These are phyloP conservation scores for Distichodus sexfasciatus DNA, from an alignment of 2,797 vertebrate species.

Conservation along the genomic window DNA sequence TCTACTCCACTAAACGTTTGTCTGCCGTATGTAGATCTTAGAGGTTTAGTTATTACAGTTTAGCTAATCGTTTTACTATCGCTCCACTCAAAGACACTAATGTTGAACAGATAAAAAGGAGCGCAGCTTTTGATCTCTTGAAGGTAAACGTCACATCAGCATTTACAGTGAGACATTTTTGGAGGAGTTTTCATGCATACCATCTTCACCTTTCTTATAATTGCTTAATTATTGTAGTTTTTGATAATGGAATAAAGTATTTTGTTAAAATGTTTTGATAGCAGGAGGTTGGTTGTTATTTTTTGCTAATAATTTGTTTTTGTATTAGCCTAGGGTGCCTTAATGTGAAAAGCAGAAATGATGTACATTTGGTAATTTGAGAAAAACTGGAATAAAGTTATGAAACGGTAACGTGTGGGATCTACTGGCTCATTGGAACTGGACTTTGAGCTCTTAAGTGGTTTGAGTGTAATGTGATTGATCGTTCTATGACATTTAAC, in stretches of 20 bases:
- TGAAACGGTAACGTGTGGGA: not conserved
- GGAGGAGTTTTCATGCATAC: conserved; percentile 8
- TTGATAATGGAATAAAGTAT: conserved; percentile 59
- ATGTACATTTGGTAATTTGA: conserved; percentile 74
- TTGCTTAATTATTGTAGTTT: conserved; percentile 59
- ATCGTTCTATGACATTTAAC: not conserved
- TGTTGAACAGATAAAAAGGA: no score
- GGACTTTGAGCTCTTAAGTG: not conserved
- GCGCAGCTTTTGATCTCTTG: no score
- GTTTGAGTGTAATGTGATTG: not conserved
- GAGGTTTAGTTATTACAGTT: not conserved
- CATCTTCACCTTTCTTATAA: conserved; percentile 27
- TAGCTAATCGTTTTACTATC: not conserved
- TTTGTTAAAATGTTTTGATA: conserved; percentile 55
- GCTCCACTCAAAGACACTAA: no score
- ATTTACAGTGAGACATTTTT: conserved; percentile 6
- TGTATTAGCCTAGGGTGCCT: conserved; percentile 58
- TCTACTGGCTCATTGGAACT: not conserved
- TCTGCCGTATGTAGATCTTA: not conserved
- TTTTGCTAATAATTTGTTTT: conserved; percentile 50
- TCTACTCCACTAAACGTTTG: not conserved
- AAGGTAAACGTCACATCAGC: no score
- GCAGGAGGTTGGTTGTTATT: conserved; percentile 23
- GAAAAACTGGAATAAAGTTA: conserved; percentile 64
- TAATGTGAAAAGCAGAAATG: conserved; percentile 62